Percentiles rank a stretch among this genome's conserved stretches.
These are phyloP conservation scores for Apaloderma vittatum DNA, from an alignment of 2,113 vertebrate species.

Conservation along the genomic window DNA sequence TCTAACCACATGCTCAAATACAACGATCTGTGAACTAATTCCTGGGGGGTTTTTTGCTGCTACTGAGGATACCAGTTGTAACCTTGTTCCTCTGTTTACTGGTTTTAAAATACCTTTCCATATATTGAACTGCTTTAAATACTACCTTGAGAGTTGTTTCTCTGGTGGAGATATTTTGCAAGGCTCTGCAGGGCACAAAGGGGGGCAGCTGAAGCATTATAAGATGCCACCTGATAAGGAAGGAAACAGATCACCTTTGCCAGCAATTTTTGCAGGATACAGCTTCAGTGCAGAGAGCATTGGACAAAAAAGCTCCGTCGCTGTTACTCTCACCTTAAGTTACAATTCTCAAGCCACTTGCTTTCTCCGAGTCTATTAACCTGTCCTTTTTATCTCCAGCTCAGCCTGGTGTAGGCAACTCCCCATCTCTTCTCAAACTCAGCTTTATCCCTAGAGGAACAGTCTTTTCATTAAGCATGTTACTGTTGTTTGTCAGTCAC, in stretches of 20 bases:
- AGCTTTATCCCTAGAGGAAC: neutral
- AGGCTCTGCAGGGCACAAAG: neutral
- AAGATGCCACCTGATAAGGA: neutral
- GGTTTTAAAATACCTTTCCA: neutral
- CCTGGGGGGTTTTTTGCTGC: neutral
- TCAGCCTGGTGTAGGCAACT: neutral
- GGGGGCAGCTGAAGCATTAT: neutral
- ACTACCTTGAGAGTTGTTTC: neutral
- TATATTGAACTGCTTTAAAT: neutral
- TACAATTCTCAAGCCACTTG: neutral
- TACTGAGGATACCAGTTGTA: neutral
- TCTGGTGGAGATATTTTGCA: neutral
- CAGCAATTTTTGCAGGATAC: neutral
- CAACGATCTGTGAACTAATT: neutral
- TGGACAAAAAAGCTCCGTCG: neutral
- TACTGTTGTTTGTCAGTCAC: neutral
- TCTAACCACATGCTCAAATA: neutral
- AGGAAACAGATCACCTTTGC: neutral
- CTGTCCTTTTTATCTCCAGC: neutral
- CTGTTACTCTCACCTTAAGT: neutral
- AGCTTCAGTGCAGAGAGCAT: neutral
- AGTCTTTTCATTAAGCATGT: neutral
- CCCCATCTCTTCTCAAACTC: neutral
- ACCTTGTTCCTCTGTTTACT: neutral
- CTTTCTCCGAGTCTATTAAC: neutral